Conservation (phyloP, 2,797 vertebrate genomes). For the Graptemys geographica region DNA sequence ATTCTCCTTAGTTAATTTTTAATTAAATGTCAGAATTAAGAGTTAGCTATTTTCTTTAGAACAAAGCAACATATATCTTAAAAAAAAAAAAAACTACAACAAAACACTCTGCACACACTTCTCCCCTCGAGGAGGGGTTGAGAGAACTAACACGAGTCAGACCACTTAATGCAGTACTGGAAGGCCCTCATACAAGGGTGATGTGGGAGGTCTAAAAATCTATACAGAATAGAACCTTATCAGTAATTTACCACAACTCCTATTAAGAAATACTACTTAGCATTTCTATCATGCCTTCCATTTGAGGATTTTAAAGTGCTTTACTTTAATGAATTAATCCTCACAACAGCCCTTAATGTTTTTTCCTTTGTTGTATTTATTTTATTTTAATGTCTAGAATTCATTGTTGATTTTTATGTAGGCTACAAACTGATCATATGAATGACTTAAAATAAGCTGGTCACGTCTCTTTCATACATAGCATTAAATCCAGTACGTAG, state of each 20-base stretch:
- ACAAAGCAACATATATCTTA: neutral
- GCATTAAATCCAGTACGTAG: neutral
- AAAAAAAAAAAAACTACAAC: neutral
- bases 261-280: constrained; percentile 54
- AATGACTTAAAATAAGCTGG: neutral
- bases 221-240: constrained; percentile 52
- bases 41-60: constrained; percentile 40
- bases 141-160: neutral
- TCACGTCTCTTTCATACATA: neutral
- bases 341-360: constrained; percentile 26
- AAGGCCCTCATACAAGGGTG: constrained; percentile 42
- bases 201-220: neutral
- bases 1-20: constrained; percentile 44
- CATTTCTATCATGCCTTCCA: constrained; percentile 35
- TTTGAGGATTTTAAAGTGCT: constrained; percentile 56
- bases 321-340: constrained; percentile 48
- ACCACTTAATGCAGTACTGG: constrained; percentile 38
- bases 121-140: neutral
- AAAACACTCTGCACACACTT: neutral
- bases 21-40: constrained; percentile 57
- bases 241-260: constrained; percentile 45
- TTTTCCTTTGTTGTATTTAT: constrained; percentile 29
- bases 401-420: neutral
- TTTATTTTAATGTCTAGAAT: neutral
- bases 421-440: neutral